phyloP scores from a whole-genome alignment of 2,888 invertebrate genomes.

The Linnaemya tessellans region DNA sequence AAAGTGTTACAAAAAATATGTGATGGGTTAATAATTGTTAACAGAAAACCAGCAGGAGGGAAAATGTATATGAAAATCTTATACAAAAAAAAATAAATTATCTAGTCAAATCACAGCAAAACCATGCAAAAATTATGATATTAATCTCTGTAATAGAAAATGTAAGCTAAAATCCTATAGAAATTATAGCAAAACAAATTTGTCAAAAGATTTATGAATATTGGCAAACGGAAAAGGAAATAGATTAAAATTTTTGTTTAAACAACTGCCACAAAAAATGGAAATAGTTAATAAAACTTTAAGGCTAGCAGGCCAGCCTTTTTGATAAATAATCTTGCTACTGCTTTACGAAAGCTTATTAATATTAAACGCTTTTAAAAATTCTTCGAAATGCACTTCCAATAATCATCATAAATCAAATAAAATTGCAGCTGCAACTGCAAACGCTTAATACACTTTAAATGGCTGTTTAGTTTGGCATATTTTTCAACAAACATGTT shows the following conservation, averaged over 20 bases:
- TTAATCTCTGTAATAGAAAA: conserved; percentile 19
- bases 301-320: background rate
- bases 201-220: conserved; percentile 37
- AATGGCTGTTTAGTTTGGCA: conserved; percentile 36
- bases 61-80: too few species aligned
- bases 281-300: background rate
- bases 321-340: background rate
- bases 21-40: conserved; percentile 18
- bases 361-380: background rate
- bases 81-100: background rate
- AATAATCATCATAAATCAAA: conserved; percentile 51
- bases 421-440: conserved; percentile 55
- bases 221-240: conserved; percentile 9
- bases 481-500: conserved; percentile 12
- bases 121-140: conserved; percentile 10
- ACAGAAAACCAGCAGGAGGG: background rate
- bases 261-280: background rate
- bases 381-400: background rate
- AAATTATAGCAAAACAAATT: conserved; percentile 1
- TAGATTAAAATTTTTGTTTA: background rate
- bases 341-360: background rate
- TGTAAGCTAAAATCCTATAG: background rate
- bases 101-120: conserved; percentile 37
- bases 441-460: conserved; percentile 43
- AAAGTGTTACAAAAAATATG: conserved; percentile 1